Conservation (phyloP, 2,797 vertebrate genomes). For the Clamator glandarius region DNA sequence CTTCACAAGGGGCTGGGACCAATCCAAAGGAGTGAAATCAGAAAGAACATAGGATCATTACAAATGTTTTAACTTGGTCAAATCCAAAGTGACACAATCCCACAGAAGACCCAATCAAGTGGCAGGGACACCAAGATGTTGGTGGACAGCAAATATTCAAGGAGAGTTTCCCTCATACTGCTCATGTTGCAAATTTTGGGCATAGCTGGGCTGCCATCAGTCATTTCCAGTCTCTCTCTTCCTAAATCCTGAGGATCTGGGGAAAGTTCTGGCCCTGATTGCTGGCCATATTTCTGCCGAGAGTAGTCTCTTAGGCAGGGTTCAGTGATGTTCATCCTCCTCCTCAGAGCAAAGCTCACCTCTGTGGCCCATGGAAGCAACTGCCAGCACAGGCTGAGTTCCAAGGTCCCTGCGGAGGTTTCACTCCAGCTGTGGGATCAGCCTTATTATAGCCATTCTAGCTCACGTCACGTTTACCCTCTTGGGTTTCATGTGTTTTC, state of each 20-base stretch:
- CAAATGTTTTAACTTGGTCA: neutral
- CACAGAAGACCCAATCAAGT: neutral
- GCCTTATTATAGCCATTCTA: rapidly evolving
- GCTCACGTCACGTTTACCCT: neutral
- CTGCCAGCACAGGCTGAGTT: neutral
- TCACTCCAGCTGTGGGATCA: neutral
- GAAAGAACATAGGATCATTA: neutral
- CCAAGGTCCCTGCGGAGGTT: neutral
- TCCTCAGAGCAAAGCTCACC: neutral
- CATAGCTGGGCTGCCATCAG: rapidly evolving
- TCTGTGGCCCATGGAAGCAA: neutral
- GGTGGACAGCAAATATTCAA: neutral
- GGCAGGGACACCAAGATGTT: neutral
- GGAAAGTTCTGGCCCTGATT: neutral
- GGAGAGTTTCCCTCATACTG: neutral
- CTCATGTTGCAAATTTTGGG: rapidly evolving
- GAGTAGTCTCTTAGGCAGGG: neutral
- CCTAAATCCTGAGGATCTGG: neutral
- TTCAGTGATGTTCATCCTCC: neutral
- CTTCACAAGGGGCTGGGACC: neutral
- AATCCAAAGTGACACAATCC: neutral
- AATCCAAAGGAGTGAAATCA: neutral
- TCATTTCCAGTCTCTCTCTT: neutral
- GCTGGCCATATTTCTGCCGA: neutral
- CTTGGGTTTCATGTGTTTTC: conserved; percentile 50